phyloP scores from a whole-genome alignment of 2,797 vertebrate species.

The Acrossocheilus wenchowensis region DNA sequence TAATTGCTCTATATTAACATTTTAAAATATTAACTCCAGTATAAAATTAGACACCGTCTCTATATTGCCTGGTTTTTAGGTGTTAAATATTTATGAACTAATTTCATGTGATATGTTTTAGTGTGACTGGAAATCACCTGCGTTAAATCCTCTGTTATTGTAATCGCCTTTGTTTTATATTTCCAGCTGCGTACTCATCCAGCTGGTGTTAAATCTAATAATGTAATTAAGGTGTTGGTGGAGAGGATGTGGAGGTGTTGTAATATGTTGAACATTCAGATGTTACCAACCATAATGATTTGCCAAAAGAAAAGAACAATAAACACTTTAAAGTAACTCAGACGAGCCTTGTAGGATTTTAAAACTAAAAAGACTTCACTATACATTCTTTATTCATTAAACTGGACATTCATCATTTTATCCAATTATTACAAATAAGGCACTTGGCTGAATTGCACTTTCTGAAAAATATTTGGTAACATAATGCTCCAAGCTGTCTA shows the following conservation, averaged over 20 bases:
- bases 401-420: slow-evolving; percentile 1
- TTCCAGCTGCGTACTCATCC: slow-evolving; percentile 28
- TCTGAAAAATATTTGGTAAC: no score
- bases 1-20: slow-evolving; percentile 5
- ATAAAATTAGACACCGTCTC: neutral
- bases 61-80: neutral
- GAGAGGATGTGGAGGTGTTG: neutral
- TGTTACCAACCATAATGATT: neutral
- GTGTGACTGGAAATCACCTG: neutral
- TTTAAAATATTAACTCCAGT: neutral
- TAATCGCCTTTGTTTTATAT: slow-evolving; percentile 16
- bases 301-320: neutral
- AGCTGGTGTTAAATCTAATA: slow-evolving; percentile 14
- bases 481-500: neutral
- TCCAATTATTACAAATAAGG: neutral
- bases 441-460: neutral
- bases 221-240: slow-evolving; percentile 24
- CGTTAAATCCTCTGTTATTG: neutral
- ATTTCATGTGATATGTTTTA: slow-evolving; percentile 28
- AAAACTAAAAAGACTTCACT: slow-evolving; percentile 1
- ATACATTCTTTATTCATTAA: neutral
- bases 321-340: neutral
- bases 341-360: neutral
- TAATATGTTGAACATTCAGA: slow-evolving; percentile 24
- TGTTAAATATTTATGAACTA: slow-evolving; percentile 22